phyloP scores from a whole-genome alignment of 2,113 vertebrate genomes.

The Strigops habroptila region DNA sequence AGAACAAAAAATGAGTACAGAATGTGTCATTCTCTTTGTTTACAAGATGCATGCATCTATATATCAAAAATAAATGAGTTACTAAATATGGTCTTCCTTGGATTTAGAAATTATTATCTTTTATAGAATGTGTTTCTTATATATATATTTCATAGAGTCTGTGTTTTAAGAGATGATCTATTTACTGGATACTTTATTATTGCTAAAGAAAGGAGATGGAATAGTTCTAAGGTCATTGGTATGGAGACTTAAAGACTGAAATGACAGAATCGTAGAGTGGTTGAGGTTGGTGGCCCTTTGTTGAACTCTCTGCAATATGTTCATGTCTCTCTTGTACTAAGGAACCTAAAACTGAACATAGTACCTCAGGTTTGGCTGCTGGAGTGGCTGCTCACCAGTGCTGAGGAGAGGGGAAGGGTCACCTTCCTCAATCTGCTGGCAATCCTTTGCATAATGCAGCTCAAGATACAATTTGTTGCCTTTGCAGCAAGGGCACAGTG shows the following conservation, averaged over 20 bases:
- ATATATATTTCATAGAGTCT: too few species aligned
- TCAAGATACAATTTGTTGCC: accelerated
- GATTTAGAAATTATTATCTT: not conserved
- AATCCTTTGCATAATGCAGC: not conserved
- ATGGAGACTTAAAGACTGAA: not conserved
- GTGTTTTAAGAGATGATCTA: not conserved
- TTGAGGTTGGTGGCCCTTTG: not conserved
- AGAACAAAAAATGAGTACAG: not conserved
- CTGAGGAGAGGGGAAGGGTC: not conserved
- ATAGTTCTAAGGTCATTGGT: not conserved
- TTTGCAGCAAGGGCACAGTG: accelerated
- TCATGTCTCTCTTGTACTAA: not conserved
- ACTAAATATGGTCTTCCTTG: not conserved
- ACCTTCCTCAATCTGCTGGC: not conserved
- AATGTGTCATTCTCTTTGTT: not conserved
- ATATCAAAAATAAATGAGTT: not conserved
- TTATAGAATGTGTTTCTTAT: not conserved
- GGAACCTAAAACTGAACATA: not conserved
- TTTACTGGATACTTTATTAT: not conserved
- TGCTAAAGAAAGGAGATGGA: not conserved
- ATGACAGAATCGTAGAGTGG: not conserved
- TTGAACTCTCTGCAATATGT: not conserved
- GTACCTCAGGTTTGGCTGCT: not conserved
- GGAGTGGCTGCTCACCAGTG: not conserved
- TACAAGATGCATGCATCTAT: not conserved